phyloP scores from a whole-genome alignment of 1,140 invertebrate genomes.

The Trichoplusia ni region DNA sequence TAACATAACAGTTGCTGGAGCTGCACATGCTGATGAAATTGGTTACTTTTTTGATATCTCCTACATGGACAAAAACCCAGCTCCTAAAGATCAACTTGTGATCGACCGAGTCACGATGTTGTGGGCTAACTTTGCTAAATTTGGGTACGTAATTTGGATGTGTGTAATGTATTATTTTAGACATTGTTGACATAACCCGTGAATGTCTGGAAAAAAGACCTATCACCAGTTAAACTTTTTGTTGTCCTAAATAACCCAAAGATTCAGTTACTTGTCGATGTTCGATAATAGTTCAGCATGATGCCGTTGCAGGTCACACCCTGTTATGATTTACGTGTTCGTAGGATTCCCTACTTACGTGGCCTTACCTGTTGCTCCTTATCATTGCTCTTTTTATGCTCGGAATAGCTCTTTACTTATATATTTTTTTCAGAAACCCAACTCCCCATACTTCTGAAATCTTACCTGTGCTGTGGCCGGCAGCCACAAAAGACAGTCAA shows the following conservation, averaged over 20 bases:
- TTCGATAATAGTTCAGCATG: no score
- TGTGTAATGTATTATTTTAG: no score
- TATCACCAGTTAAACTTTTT: neutral
- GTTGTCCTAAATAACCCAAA: no score
- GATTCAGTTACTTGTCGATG: no score
- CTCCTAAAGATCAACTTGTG: conserved; percentile 39
- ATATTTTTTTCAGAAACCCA: conserved; percentile 41
- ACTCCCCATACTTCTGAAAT: conserved; percentile 36
- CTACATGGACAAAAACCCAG: conserved; percentile 17
- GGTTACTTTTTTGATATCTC: conserved; percentile 52
- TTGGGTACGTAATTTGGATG: conserved; percentile 46
- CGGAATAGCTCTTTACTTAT: neutral
- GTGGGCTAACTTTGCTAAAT: conserved; percentile 54
- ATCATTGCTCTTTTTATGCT: no score
- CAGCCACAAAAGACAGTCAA: conserved; percentile 7
- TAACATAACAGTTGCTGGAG: conserved; percentile 40
- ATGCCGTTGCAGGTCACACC: no score
- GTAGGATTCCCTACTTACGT: no score
- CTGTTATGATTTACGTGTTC: no score
- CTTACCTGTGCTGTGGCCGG: conserved; percentile 38
- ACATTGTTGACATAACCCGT: no score
- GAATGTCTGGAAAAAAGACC: neutral
- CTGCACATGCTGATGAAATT: conserved; percentile 47
- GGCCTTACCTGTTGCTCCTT: no score
- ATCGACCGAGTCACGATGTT: conserved; percentile 45